Evolutionary conservation across 2,888 invertebrate species (phyloP), one percentile per base, ranked within the genome.

Genomic region (Clusia tigrina): DNA sequence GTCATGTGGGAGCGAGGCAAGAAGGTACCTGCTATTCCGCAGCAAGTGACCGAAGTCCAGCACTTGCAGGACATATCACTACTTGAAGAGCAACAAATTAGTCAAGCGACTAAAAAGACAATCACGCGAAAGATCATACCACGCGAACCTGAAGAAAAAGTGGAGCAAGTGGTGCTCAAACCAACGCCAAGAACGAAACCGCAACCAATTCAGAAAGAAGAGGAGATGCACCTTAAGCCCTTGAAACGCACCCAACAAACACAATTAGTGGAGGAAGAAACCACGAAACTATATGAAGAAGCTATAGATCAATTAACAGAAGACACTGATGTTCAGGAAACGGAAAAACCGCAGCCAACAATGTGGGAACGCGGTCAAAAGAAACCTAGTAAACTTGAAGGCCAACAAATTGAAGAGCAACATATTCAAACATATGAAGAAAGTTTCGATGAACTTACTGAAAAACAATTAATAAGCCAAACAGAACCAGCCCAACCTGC

Each of bases 221-320:
- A 85, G 69, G 83, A 85, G 71, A 76, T 83, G n/a, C 74, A 78
- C 25, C 70, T 85, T 1, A 85, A 86, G 67, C 84, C 85, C 64
- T 80, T 64, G 38, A 76, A 66, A 66, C 83, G 56, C 74, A 80
- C 65, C 1, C 60, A 68, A 48, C 51, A 62, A 3, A 51, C 73
- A 6, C 70, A 76, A 58, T 46, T 62, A 5, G 57, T 67, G 1
- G 63, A 70, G 26, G 69, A 77, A 53, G 60, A 70, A 54, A 54
- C 65, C 0, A 60, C 54, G 2, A 65, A 65, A 56, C 55, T 64
- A n/a, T 68, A 60, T 32, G 69, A 69, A 48, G 69, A 67, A 58
- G 65, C 63, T 5, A 54, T 66, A 9, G 71, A 70, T 61, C 66
- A 65, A 57, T 58, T 70, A 32, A 46, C 24, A 17, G 68, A 69